Percentiles rank a stretch among this genome's conserved stretches.
phyloP scores from a whole-genome alignment of 2,113 vertebrate genomes.

The Sturnira hondurensis region DNA sequence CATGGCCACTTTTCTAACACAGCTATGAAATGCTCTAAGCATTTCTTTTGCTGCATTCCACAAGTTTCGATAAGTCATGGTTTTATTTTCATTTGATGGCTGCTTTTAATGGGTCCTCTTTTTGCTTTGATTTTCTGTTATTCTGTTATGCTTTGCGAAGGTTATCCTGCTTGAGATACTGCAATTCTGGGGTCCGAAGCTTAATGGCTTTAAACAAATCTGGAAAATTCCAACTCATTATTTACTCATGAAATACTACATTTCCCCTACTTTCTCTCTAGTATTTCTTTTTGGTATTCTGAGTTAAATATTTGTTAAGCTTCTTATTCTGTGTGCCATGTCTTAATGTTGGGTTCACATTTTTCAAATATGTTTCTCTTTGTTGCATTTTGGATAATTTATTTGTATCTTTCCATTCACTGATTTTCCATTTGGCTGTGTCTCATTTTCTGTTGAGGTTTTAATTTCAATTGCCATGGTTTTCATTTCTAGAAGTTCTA shows the following conservation, averaged over 20 bases:
- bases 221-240: background rate
- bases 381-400: background rate
- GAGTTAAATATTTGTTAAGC: background rate
- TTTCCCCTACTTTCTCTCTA: background rate
- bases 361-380: background rate
- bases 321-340: background rate
- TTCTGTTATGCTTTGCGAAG: background rate
- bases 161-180: background rate
- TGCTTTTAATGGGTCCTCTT: background rate
- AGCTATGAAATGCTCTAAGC: background rate
- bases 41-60: background rate
- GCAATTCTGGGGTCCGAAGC: background rate
- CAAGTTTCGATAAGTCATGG: background rate
- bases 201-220: background rate
- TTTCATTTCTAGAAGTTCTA: background rate
- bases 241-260: background rate
- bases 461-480: background rate
- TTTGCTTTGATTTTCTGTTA: background rate
- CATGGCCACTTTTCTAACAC: background rate
- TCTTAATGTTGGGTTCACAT: background rate
- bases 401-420: background rate
- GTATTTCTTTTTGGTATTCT: background rate
- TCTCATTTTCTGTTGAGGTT: slow-evolving; percentile 11
- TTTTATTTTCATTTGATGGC: background rate
- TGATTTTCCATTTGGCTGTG: slow-evolving; percentile 17